Evolutionary conservation across 2,888 invertebrate species (phyloP).

Genomic region (Ernsta delagoae): DNA sequence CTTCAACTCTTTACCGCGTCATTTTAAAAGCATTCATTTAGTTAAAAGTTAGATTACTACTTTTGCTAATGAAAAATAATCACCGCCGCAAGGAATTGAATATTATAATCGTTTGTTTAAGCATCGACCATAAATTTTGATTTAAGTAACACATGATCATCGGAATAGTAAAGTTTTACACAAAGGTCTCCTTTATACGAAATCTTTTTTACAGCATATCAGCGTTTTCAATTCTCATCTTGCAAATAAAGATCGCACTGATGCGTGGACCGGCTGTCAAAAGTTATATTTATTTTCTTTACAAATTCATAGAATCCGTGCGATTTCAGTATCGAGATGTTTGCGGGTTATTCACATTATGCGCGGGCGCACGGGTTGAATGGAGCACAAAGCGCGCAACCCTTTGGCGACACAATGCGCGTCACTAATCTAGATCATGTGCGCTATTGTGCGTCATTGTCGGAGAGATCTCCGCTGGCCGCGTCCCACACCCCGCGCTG

Average conservation of each 20-base stretch:
- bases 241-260: constrained; percentile 79
- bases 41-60: constrained; percentile 74
- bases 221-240: constrained; percentile 66
- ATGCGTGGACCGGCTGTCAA: constrained; percentile 76
- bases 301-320: constrained; percentile 80
- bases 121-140: constrained; percentile 9
- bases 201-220: constrained; percentile 47
- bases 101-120: background rate
- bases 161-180: constrained; percentile 15
- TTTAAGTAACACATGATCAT: background rate
- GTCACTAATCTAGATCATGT: constrained; percentile 84
- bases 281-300: constrained; percentile 85
- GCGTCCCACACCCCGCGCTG: constrained; percentile 47
- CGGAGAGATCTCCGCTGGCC: constrained; percentile 42
- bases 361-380: constrained; percentile 65
- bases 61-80: constrained; percentile 46
- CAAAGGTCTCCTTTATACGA: constrained; percentile 13
- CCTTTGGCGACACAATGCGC: constrained; percentile 83
- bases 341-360: constrained; percentile 70
- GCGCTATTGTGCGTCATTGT: constrained; percentile 75
- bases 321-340: constrained; percentile 78
- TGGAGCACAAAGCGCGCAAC: constrained; percentile 69
- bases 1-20: constrained; percentile 59
- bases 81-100: constrained; percentile 23
- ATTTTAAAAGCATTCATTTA: constrained; percentile 68